Evolutionary conservation across 2,113 vertebrate genomes (phyloP), one percentile per base, ranked within the genome.

Genomic region (Semnornis frantzii): DNA sequence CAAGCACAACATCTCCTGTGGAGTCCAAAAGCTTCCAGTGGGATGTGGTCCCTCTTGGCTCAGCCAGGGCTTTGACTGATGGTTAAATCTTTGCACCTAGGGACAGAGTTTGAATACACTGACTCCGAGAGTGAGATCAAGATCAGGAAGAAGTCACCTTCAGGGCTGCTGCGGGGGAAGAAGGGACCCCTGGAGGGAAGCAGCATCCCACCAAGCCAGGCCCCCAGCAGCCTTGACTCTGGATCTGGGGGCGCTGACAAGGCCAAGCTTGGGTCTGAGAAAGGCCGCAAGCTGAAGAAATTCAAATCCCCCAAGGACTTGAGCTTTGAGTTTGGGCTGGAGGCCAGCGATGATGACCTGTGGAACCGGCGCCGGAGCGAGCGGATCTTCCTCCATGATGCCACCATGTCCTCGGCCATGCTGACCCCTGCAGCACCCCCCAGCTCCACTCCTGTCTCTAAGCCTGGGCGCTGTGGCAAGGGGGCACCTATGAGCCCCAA

Each of bases 351-450:
- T 4, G 99, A 99, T 5, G 99, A 99, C 76, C 98, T 98, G 60
- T 99, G 99, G 99, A 98, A 98, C 5, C 97, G 99, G 5, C 97
- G 99, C 10, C 98, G 99, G 90, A 99, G 99, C 1, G 99, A 99
- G 91, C 98, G 99, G 28, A 99, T 99, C 81, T 99, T 99, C 95
- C 99, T 99, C 42, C 99, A 99, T 0, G 99, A 99, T 1, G 98
- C 99, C 44, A 97, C 95, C 8, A 94, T 92, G 0, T 96, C 98
- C 68, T 97, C 97, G 2, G 97, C 97, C 2, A 14, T 96, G 44
- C 96, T 98, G 4, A 95, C 95, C 10, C 87, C 95, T 0, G 0
- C 87, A 0, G 33, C 81, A 0, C 95, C 88, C 46, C 55, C 90
- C 57, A 92, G 87, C 15, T 95, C 97, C 0, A 93, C 60, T 59